A percentile compares a stretch with the other conserved stretches of the same genome.
Conservation (phyloP, 2,113 vertebrate genomes). For the Limnothrissa miodon region DNA sequence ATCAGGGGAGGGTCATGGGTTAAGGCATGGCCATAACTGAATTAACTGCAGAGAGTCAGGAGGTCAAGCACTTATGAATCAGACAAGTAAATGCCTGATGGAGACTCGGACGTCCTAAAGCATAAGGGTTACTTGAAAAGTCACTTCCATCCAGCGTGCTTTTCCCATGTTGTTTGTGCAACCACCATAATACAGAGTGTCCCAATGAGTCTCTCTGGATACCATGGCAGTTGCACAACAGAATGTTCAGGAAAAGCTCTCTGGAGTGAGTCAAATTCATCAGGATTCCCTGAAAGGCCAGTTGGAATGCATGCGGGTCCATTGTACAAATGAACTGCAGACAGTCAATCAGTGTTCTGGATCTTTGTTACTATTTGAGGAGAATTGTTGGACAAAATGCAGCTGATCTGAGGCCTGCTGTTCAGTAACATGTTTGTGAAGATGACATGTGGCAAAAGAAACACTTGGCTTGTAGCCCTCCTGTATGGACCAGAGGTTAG, state of each 20-base stretch:
- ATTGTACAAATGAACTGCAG: neutral
- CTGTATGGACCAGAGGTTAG: neutral
- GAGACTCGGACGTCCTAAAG: neutral
- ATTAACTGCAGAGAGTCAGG: neutral
- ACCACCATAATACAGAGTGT: neutral
- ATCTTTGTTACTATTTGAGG: neutral
- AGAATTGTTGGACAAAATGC: neutral
- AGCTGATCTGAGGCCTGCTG: neutral
- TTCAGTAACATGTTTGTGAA: neutral
- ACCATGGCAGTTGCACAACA: neutral
- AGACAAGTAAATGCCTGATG: neutral
- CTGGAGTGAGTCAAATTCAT: neutral
- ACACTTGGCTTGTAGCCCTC: neutral
- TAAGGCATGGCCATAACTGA: neutral
- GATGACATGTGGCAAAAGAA: neutral
- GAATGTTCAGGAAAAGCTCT: neutral
- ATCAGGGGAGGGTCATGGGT: neutral
- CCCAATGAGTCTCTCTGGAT: neutral
- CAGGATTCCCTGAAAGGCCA: neutral
- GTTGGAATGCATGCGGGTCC: neutral
- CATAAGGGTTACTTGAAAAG: neutral
- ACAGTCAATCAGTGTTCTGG: neutral
- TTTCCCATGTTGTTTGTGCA: neutral
- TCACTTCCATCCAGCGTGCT: neutral
- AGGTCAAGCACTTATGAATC: neutral